phyloP scores from a whole-genome alignment of 2,113 vertebrate species.

The Tychaedon coryphoeus region DNA sequence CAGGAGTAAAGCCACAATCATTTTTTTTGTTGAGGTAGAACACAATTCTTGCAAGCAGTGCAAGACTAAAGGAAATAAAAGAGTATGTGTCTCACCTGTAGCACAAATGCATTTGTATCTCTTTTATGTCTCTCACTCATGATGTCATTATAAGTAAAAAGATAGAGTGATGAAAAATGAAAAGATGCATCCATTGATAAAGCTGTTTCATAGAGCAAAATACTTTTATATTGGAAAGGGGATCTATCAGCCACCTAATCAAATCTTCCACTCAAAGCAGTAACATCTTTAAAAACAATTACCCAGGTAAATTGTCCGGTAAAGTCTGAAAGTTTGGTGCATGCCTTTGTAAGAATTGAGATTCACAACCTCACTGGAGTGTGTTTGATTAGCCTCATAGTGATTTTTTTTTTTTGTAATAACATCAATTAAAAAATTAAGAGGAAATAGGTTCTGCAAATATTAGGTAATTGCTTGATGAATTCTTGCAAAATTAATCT shows the following conservation, averaged over 20 bases:
- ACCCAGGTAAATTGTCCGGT: not conserved
- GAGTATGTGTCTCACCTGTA: not conserved
- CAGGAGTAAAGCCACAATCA: not conserved
- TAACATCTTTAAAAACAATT: not conserved
- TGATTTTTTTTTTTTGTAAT: not conserved
- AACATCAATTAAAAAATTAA: not conserved
- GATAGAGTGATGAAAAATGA: not conserved
- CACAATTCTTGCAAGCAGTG: not conserved
- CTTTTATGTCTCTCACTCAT: not conserved
- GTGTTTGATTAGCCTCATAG: not conserved
- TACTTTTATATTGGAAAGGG: not conserved
- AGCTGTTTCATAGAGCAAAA: not conserved
- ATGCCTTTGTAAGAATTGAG: not conserved
- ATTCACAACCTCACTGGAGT: not conserved
- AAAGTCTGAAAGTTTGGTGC: not conserved
- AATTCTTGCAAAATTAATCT: not conserved
- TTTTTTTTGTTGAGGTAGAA: not conserved
- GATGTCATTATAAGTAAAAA: not conserved
- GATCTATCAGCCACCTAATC: not conserved
- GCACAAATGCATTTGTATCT: not conserved
- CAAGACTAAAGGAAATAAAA: not conserved
- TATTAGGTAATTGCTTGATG: accelerated
- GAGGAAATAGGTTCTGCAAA: not conserved
- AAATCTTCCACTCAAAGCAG: not conserved
- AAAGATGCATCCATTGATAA: not conserved